Percentiles rank a stretch among this genome's conserved stretches.
phyloP scores from a whole-genome alignment of 2,888 invertebrate species.

The Neoascia interrupta region DNA sequence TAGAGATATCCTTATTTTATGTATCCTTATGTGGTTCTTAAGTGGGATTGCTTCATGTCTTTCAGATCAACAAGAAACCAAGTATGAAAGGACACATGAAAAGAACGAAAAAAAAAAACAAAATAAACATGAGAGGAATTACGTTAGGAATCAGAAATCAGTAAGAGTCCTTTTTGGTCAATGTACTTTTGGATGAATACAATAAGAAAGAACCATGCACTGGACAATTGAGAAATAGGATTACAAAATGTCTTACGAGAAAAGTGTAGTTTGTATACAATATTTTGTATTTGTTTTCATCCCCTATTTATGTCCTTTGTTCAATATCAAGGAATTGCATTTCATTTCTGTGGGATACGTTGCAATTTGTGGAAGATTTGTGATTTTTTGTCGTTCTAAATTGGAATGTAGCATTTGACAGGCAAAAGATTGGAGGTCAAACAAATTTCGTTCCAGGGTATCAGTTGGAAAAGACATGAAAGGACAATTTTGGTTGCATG shows the following conservation, averaged over 20 bases:
- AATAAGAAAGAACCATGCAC: constrained; percentile 39
- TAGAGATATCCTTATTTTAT: constrained; percentile 68
- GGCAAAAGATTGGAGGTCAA: constrained; percentile 39
- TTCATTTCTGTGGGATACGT: constrained; percentile 25
- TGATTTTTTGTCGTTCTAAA: constrained; percentile 56
- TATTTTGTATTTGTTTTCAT: no score
- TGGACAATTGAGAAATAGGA: constrained; percentile 64
- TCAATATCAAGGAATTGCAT: constrained; percentile 28
- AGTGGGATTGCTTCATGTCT: constrained; percentile 64
- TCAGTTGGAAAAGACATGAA: no score
- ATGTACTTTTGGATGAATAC: constrained; percentile 3
- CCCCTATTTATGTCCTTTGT: constrained; percentile 38
- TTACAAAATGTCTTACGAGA: constrained; percentile 61
- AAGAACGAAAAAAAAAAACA: not conserved
- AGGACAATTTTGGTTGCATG: not conserved
- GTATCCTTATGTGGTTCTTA: constrained; percentile 67
- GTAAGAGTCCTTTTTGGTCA: constrained; percentile 32
- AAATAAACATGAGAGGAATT: constrained; percentile 20
- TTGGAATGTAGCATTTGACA: constrained; percentile 59
- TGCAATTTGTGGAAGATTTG: constrained; percentile 57
- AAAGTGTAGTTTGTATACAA: constrained; percentile 11
- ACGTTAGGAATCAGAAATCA: constrained; percentile 59
- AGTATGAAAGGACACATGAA: not conserved
- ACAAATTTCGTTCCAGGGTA: no score
- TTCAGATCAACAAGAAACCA: constrained; percentile 59